Evolutionary conservation across 2,888 invertebrate genomes (phyloP).

Genomic region (Pammene aurita): DNA sequence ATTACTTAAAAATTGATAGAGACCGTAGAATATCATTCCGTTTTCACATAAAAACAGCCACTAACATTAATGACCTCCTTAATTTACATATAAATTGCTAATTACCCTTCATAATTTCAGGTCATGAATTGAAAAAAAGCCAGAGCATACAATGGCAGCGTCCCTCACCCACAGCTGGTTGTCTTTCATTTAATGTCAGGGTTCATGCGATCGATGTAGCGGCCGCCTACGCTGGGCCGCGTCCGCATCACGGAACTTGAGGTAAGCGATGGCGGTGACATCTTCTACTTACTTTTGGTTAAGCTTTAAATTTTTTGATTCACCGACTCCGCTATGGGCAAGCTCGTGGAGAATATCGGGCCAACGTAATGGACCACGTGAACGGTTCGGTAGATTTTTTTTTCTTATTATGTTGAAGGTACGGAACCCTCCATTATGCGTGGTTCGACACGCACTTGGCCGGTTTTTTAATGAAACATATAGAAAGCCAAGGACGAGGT

Average conservation of each 20-base stretch:
- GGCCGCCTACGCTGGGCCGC: conserved; percentile 62
- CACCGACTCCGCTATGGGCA: too few species aligned
- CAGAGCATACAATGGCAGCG: conserved; percentile 45
- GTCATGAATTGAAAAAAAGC: conserved; percentile 29
- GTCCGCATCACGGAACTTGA: conserved; percentile 50
- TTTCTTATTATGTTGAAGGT: too few species aligned
- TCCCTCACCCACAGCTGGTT: conserved; percentile 61
- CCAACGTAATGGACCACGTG: too few species aligned
- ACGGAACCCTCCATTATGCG: too few species aligned
- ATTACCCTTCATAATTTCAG: conserved; percentile 14
- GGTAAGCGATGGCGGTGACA: conserved; percentile 5
- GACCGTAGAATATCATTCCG: neutral
- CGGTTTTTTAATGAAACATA: too few species aligned
- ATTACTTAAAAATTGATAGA: neutral
- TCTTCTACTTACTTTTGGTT: too few species aligned
- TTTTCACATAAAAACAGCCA: neutral
- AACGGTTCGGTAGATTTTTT: too few species aligned
- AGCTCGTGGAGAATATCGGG: too few species aligned
- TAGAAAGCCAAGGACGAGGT: too few species aligned
- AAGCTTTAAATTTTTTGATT: too few species aligned
- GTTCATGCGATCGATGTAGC: conserved; percentile 78
- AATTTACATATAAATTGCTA: conserved; percentile 32
- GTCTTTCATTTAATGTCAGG: conserved; percentile 75
- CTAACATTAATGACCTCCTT: conserved; percentile 8
- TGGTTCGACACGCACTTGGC: too few species aligned